Evolutionary conservation across 2,797 vertebrate species (phyloP), one percentile per base, ranked within the genome.

Genomic region (Tapirus indicus): DNA sequence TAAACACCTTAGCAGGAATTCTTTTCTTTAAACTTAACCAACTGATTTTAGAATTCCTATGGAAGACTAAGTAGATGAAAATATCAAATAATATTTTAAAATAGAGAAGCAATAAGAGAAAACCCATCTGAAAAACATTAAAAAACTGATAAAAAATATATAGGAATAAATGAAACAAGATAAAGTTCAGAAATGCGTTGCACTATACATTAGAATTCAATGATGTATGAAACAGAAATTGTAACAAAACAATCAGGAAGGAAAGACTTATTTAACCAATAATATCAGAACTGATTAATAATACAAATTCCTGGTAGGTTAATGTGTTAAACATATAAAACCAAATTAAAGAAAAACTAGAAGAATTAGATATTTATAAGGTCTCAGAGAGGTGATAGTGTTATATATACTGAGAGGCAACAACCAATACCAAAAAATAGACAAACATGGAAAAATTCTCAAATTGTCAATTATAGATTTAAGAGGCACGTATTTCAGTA

Each of bases 61-160:
- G 54, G 25, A 90, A 91, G 18, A 41, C 18, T 91, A 84, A 92
- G 60, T 32, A 41, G n/a, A 69, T 87, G 20, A 83, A 94, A 60
- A 78, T 47, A 79, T n/a, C 11, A 91, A 80, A 52, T 54, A 58
- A 84, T 62, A 64, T 47, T 83, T 95, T 44, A 88, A 96, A 88
- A 80, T 0, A 80, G 35, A 89, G 35, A 80, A 66, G 38, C 41
- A 88, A 69, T 25, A 85, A 49, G 72, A 86, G 35, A 7, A 64
- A 58, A 35, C 1, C 29, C 80, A 64, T 58, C 35, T 64, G 27
- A 56, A 86, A 79, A 92, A 82, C 32, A 62, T 35, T 69, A 52
- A 78, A 92, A 56, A 74, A 64, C 27, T 68, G 2, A 85, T n/a
- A 68, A 9, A 85, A 90, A 71, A 82, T 49, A 54, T 41, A 52